A percentile compares a stretch with the other conserved stretches of the same genome.
Conservation (phyloP, 37 sponge, comb jelly and placozoan genomes). For the Spongilla lacustris region DNA sequence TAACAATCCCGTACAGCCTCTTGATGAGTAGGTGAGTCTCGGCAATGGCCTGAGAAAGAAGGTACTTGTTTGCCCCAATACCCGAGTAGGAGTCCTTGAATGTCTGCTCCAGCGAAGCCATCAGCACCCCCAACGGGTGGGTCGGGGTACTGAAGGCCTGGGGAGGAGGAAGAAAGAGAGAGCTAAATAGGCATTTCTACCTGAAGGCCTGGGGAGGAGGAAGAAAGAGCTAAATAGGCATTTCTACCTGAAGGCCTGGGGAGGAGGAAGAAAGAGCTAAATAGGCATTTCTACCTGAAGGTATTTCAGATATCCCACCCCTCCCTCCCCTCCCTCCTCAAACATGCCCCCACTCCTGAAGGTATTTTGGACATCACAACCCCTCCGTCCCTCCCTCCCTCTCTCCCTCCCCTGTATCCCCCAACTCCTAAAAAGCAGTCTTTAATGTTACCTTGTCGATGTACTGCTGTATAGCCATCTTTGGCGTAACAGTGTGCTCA, state of each 20-base stretch:
- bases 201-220: constrained; percentile 50
- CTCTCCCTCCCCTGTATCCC: neutral
- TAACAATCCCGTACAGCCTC: constrained; percentile 69
- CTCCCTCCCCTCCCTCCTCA: neutral
- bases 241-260: constrained; percentile 60
- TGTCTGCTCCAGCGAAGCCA: constrained; percentile 63
- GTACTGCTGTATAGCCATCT: constrained; percentile 39
- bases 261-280: neutral
- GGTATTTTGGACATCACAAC: too few species aligned
- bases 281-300: too few species aligned
- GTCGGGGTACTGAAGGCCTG: constrained; percentile 56
- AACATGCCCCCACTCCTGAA: neutral
- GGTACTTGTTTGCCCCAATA: constrained; percentile 76
- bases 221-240: neutral
- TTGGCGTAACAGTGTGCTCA: constrained; percentile 5
- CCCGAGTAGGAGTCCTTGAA: constrained; percentile 76
- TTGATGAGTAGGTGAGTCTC: constrained; percentile 79
- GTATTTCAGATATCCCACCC: neutral
- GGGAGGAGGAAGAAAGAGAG: neutral
- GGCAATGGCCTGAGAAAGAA: constrained; percentile 85
- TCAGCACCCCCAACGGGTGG: constrained; percentile 73
- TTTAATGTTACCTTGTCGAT: constrained; percentile 31
- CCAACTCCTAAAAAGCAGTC: neutral
- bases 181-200: neutral
- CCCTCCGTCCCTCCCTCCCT: neutral